phyloP scores from a whole-genome alignment of 2,888 invertebrate species.

The Drosophila tanythrix region DNA sequence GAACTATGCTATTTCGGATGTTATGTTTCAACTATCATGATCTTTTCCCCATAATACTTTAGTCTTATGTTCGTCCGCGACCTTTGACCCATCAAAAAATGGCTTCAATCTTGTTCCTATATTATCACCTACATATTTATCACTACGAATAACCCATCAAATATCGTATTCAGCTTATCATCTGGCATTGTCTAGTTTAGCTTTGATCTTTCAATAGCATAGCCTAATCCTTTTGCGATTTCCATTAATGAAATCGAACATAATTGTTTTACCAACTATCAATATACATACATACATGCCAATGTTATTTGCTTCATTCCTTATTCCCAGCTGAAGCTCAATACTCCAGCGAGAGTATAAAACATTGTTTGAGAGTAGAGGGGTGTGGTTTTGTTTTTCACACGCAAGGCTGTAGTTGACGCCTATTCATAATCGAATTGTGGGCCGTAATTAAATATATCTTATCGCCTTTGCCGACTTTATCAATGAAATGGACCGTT shows the following conservation, averaged over 20 bases:
- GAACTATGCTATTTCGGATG: not conserved
- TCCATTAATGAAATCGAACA: constrained; percentile 22
- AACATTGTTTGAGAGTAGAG: not conserved
- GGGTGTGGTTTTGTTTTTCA: constrained; percentile 9
- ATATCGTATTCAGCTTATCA: constrained; percentile 8
- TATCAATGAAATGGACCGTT: constrained; percentile 72
- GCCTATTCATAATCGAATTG: constrained; percentile 42
- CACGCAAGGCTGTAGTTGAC: constrained; percentile 5
- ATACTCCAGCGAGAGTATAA: not conserved
- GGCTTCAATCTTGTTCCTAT: not conserved
- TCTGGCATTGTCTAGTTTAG: not conserved
- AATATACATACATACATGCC: constrained; percentile 1
- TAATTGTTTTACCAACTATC: constrained; percentile 3
- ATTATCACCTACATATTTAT: not conserved
- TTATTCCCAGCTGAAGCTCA: not conserved
- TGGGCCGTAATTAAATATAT: constrained; percentile 71
- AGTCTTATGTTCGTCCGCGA: not conserved
- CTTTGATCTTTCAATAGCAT: constrained; percentile 7
- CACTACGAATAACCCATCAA: not conserved
- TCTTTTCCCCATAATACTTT: not conserved
- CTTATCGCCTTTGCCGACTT: constrained; percentile 64
- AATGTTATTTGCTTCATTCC: constrained; percentile 1
- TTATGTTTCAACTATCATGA: not conserved
- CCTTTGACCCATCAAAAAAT: not conserved
- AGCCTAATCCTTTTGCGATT: constrained; percentile 3